A percentile compares a stretch with the other conserved stretches of the same genome.
Evolutionary conservation across 2,888 invertebrate species (phyloP).

Genomic region (Micropterix aruncella): DNA sequence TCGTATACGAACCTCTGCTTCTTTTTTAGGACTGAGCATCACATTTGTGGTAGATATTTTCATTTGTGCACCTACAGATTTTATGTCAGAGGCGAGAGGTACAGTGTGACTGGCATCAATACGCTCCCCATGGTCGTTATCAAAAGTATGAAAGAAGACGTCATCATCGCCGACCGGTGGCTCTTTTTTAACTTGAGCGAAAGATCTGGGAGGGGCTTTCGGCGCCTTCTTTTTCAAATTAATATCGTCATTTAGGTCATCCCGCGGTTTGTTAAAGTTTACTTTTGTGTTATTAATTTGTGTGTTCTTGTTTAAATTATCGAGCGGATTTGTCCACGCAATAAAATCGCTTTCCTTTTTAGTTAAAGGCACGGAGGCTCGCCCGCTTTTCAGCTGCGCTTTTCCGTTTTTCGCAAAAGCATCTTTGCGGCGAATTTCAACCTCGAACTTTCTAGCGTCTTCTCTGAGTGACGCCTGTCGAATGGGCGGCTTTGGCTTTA

Average conservation of each 20-base stretch:
- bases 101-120: background rate
- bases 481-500: background rate
- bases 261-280: background rate
- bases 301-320: too few species aligned
- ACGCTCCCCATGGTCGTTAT: background rate
- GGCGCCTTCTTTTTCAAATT: background rate
- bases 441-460: background rate
- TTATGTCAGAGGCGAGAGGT: constrained; percentile 7
- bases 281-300: too few species aligned
- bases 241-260: background rate
- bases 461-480: background rate
- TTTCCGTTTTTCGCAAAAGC: background rate
- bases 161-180: background rate
- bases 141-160: background rate
- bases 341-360: background rate
- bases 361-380: background rate
- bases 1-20: constrained; percentile 31
- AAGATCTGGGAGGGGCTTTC: background rate
- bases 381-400: too few species aligned
- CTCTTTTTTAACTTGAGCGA: background rate
- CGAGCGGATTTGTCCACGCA: background rate
- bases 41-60: constrained; percentile 33
- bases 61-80: constrained; percentile 33
- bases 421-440: background rate
- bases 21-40: constrained; percentile 33